These are phyloP conservation scores for Drosophila prostipennis DNA, from an alignment of 2,888 invertebrate species.

Conservation along the genomic window DNA sequence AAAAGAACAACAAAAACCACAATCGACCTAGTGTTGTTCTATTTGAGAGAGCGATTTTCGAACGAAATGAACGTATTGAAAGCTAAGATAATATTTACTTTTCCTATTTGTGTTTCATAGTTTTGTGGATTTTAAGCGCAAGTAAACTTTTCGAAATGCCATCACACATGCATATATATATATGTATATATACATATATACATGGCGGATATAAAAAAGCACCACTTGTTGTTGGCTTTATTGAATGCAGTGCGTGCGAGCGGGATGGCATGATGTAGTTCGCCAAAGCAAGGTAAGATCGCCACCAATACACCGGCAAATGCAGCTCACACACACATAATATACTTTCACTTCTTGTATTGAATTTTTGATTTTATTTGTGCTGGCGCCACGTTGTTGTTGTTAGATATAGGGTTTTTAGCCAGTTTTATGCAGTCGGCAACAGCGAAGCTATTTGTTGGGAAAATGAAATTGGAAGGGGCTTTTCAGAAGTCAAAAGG, in stretches of 20 bases:
- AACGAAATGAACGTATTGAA: slow-evolving; percentile 29
- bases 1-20: slow-evolving; percentile 50
- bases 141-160: slow-evolving; percentile 58
- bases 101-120: slow-evolving; percentile 45
- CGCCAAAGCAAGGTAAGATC: slow-evolving; percentile 70
- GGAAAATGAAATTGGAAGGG: slow-evolving; percentile 4
- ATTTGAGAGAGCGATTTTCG: slow-evolving; percentile 23
- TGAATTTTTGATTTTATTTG: slow-evolving; percentile 62
- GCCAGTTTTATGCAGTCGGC: slow-evolving; percentile 73
- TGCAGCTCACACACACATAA: slow-evolving; percentile 42
- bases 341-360: slow-evolving; percentile 79
- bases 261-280: slow-evolving; percentile 59
- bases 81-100: slow-evolving; percentile 43
- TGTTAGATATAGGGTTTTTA: slow-evolving; percentile 48
- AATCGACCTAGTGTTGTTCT: slow-evolving; percentile 25
- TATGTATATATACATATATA: slow-evolving; percentile 5
- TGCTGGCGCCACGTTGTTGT: slow-evolving; percentile 58
- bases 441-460: slow-evolving; percentile 47
- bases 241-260: slow-evolving; percentile 72
- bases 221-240: slow-evolving; percentile 75
- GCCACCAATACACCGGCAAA: slow-evolving; percentile 39
- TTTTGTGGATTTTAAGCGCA: slow-evolving; percentile 39
- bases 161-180: slow-evolving; percentile 29
- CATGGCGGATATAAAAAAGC: slow-evolving; percentile 50
- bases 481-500: slow-evolving; percentile 2